Percentiles rank a stretch among this genome's conserved stretches.
These are phyloP conservation scores for Salminus brasiliensis DNA, from an alignment of 2,113 vertebrate species.

Conservation along the genomic window DNA sequence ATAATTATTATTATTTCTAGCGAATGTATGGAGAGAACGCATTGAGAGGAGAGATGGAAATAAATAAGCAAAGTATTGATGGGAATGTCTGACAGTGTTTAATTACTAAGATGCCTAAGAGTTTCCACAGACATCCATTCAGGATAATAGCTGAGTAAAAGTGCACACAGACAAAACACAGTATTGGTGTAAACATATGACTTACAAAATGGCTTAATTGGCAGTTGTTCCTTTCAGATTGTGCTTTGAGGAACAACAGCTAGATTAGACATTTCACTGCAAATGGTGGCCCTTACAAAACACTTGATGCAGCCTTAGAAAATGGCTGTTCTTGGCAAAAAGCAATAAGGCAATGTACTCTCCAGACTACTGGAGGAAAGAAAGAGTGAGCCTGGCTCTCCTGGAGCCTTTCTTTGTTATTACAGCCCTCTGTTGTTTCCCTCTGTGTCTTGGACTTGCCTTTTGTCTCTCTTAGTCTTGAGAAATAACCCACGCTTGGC, in stretches of 20 bases:
- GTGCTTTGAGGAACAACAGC: background rate
- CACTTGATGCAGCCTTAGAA: slow-evolving; percentile 44
- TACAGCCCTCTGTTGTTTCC: slow-evolving; percentile 36
- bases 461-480: slow-evolving; percentile 60
- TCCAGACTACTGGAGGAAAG: slow-evolving; percentile 33
- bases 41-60: background rate
- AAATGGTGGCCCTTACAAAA: slow-evolving; percentile 36
- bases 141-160: too few relatives aligned
- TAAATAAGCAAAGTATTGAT: background rate
- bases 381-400: slow-evolving; percentile 25
- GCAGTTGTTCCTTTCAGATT: too few relatives aligned
- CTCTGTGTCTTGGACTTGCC: slow-evolving; percentile 49
- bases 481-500: slow-evolving; percentile 53
- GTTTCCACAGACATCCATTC: too few relatives aligned
- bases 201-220: background rate
- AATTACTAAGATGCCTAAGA: too few relatives aligned
- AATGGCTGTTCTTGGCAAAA: slow-evolving; percentile 43
- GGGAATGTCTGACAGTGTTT: too few relatives aligned
- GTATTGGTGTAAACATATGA: background rate
- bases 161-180: too few relatives aligned
- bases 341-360: slow-evolving; percentile 20
- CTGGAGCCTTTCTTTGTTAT: slow-evolving; percentile 44
- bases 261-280: background rate
- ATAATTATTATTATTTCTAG: background rate
- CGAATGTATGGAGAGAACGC: background rate